Conservation (phyloP, 2,113 vertebrate species). For the Amphiprion percula region DNA sequence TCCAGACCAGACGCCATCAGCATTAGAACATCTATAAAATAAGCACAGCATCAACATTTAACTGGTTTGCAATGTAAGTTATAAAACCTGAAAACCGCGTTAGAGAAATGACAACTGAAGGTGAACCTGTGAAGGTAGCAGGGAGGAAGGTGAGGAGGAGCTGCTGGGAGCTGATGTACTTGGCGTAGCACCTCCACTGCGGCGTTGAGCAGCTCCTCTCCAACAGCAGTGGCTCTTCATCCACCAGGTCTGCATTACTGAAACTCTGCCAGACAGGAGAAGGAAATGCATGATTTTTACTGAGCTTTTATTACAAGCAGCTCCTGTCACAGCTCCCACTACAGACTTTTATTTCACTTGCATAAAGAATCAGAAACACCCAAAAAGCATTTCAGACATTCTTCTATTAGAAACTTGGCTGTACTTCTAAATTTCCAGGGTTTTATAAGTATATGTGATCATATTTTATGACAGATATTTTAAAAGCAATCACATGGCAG, state of each 20-base stretch:
- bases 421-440: no score
- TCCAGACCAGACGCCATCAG: constrained; percentile 86
- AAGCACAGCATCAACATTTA: background rate
- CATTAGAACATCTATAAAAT: constrained; percentile 87
- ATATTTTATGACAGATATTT: no score
- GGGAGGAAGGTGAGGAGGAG: constrained; percentile 95
- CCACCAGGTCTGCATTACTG: constrained; percentile 86
- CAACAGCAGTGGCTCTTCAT: constrained; percentile 78
- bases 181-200: constrained; percentile 95
- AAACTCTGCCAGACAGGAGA: constrained; percentile 82
- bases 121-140: constrained; percentile 89
- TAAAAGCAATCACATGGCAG: no score
- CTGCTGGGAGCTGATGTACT: constrained; percentile 90
- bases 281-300: background rate
- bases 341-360: no score
- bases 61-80: background rate
- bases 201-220: constrained; percentile 73
- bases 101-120: accelerated
- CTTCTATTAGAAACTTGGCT: no score
- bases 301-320: no score
- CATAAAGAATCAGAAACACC: no score
- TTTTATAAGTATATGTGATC: no score
- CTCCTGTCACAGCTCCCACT: no score
- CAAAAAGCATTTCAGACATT: no score
- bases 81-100: no score